Conservation (phyloP, 1,140 invertebrate genomes). For the Drosophila asahinai region DNA sequence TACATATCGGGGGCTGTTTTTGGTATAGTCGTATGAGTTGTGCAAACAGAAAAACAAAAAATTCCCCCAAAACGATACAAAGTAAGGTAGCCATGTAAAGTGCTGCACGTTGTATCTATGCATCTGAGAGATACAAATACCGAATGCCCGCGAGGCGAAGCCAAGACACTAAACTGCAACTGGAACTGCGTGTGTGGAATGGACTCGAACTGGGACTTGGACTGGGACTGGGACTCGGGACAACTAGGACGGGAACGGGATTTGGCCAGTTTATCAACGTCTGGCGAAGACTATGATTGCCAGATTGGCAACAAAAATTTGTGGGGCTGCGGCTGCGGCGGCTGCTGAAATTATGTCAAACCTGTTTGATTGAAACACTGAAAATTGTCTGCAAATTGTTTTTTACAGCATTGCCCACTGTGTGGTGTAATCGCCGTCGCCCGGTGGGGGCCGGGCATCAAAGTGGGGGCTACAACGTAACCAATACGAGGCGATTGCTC, state of each 20-base stretch:
- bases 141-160: conserved; percentile 34
- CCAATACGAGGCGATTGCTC: conserved; percentile 38
- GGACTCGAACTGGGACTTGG: not conserved
- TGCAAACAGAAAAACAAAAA: conserved; percentile 67
- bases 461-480: conserved; percentile 28
- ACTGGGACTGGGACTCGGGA: conserved; percentile 10
- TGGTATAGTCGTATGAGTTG: conserved; percentile 57
- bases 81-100: conserved; percentile 47
- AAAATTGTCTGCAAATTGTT: conserved; percentile 60
- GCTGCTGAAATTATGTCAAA: conserved; percentile 70
- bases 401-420: conserved; percentile 40
- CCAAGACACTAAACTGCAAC: conserved; percentile 35
- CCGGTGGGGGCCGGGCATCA: conserved; percentile 9
- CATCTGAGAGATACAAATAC: conserved; percentile 67
- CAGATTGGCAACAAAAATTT: conserved; percentile 45
- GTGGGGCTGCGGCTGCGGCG: conserved; percentile 2
- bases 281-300: conserved; percentile 27
- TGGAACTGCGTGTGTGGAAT: conserved; percentile 29
- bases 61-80: conserved; percentile 37
- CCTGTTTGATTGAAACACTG: conserved; percentile 62
- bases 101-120: conserved; percentile 40
- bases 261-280: conserved; percentile 58
- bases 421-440: conserved; percentile 30
- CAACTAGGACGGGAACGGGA: conserved; percentile 28
- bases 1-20: conserved; percentile 9